Evolutionary conservation across 2,888 invertebrate species (phyloP).

Genomic region (Latrodectus hesperus): DNA sequence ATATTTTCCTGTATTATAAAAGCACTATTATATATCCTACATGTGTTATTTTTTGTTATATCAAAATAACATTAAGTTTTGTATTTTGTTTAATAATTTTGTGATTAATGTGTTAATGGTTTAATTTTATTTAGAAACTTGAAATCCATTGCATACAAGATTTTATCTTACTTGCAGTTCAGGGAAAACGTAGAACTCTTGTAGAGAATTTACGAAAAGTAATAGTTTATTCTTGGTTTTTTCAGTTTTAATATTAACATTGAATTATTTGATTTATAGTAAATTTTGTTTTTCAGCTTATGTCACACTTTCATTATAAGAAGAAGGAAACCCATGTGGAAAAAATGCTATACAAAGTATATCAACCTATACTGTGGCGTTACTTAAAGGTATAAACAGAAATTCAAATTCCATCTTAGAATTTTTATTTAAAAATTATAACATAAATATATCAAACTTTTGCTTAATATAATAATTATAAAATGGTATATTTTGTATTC

Average conservation of each 20-base stretch:
- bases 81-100: not conserved
- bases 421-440: not conserved
- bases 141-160: conserved; percentile 38
- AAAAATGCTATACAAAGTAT: conserved; percentile 24
- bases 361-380: conserved; percentile 30
- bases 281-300: conserved; percentile 13
- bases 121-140: conserved; percentile 19
- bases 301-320: conserved; percentile 29
- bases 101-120: not conserved
- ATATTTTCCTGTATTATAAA: not conserved
- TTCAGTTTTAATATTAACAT: not conserved
- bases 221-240: not conserved
- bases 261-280: not conserved
- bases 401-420: not conserved
- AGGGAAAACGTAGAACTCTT: not conserved
- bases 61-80: too few species aligned
- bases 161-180: conserved; percentile 16
- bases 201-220: conserved; percentile 20
- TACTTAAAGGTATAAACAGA: conserved; percentile 23
- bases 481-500: not conserved
- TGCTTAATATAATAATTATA: not conserved
- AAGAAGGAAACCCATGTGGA: conserved; percentile 31
- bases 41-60: too few species aligned
- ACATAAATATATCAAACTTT: not conserved
- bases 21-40: not conserved